Base-by-base conservation (phyloP, 2,888 invertebrate species). In the Crossocerus cetratus region DNA sequence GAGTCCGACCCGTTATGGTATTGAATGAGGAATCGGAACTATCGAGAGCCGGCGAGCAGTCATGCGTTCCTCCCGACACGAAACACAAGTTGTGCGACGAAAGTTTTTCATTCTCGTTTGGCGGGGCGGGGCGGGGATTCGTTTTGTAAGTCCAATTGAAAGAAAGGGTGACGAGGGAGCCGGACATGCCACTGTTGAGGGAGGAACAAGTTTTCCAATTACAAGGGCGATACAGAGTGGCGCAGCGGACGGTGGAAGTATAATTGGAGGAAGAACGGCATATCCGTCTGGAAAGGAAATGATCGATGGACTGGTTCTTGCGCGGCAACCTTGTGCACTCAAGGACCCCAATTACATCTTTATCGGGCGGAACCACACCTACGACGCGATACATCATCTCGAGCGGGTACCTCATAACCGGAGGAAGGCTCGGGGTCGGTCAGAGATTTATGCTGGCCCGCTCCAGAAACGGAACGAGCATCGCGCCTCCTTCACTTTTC, bases 381-480 rank as follows among this genome's bases (percentile, higher is more conserved):
- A 56, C 65, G 44, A 56, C 69, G 53, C 78, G 80, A 86, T 86
- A 81, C 85, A 85, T 86, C 86, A 86, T 82, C 70, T 62, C 23
- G 23, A 62, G 44, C 43, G 60, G 32, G 54, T 65, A 63, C 61
- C 67, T 74, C 56, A 55, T 73, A 74, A 77, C 74, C 64, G 72
- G 59, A 70, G 61, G 68, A 83, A 86, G 72, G 80, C 84, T 83
- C 73, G 73, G 74, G 81, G 75, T 77, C 80, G 71, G 65, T 72
- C 53, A 57, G 78, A 84, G 84, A 86, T 85, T 84, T 86, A 85
- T 83, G 74, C 70, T 60, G 58, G 69, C 23, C 49, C 65, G 45
- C 61, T 22, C 58, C 66, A 69, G 67, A 70, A 44, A 65, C 57
- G 64, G 62, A 70, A 69, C 65, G 45, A 68, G 69, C 63, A 2